Percentiles rank a stretch among this genome's conserved stretches.
These are phyloP conservation scores for Cynocephalus volans DNA, from an alignment of 2,113 vertebrate species.

Conservation along the genomic window DNA sequence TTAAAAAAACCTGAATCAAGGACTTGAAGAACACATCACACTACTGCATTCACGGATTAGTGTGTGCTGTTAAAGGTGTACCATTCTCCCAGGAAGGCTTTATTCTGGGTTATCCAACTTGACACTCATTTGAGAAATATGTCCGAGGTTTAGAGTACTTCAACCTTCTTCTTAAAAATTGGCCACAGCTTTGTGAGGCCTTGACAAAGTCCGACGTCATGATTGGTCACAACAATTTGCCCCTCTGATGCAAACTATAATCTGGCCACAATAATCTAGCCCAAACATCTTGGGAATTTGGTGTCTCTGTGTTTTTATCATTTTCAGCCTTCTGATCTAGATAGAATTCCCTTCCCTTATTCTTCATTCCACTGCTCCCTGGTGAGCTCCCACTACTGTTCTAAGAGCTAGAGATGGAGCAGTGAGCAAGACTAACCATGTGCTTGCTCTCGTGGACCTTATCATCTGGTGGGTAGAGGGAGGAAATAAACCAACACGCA, in stretches of 20 bases:
- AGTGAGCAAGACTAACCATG: not conserved
- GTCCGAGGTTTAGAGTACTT: not conserved
- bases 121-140: not conserved
- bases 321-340: not conserved
- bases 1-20: not conserved
- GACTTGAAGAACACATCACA: not conserved
- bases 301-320: not conserved
- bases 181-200: constrained; percentile 1
- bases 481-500: not conserved
- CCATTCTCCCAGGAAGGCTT: not conserved
- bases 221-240: not conserved
- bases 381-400: not conserved
- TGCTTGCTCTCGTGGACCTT: not conserved
- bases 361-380: not conserved
- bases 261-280: not conserved
- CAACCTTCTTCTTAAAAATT: constrained; percentile 22
- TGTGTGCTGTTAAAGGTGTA: not conserved
- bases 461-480: not conserved
- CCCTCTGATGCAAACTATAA: not conserved
- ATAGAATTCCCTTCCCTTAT: not conserved
- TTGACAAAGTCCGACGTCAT: not conserved
- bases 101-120: not conserved
- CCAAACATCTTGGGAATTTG: not conserved
- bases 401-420: not conserved
- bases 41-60: not conserved